Evolutionary conservation across 2,797 vertebrate genomes (phyloP).

Genomic region (Lacerta bilineata): DNA sequence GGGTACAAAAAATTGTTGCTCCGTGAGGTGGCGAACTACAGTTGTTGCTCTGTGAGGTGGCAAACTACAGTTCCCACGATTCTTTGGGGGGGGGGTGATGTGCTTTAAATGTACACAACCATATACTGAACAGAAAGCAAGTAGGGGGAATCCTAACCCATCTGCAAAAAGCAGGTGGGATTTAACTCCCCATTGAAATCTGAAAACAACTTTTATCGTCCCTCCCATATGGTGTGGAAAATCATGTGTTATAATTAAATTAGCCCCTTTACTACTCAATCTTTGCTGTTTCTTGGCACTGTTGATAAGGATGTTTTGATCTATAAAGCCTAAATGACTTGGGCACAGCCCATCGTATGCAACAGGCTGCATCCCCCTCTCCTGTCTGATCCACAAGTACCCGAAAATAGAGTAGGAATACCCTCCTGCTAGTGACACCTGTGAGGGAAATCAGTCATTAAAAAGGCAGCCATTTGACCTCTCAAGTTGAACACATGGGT

Average conservation of each 20-base stretch:
- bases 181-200: neutral
- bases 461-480: neutral
- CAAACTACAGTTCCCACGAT: no score
- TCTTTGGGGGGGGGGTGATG: no score
- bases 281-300: neutral
- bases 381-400: neutral
- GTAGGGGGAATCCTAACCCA: neutral
- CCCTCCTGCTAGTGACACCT: neutral
- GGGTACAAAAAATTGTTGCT: no score
- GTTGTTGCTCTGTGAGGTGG: no score
- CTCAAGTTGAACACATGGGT: neutral
- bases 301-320: neutral
- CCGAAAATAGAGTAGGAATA: neutral
- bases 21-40: no score
- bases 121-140: conserved; percentile 3
- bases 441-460: no score
- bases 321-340: neutral
- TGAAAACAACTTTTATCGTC: neutral
- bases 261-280: neutral
- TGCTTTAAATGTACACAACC: no score
- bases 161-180: neutral
- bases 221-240: neutral
- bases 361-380: neutral
- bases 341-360: no score
- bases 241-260: neutral